Percentiles rank a stretch among this genome's conserved stretches.
Evolutionary conservation across 2,888 invertebrate genomes (phyloP).

Genomic region (Alentia gelatinosa): DNA sequence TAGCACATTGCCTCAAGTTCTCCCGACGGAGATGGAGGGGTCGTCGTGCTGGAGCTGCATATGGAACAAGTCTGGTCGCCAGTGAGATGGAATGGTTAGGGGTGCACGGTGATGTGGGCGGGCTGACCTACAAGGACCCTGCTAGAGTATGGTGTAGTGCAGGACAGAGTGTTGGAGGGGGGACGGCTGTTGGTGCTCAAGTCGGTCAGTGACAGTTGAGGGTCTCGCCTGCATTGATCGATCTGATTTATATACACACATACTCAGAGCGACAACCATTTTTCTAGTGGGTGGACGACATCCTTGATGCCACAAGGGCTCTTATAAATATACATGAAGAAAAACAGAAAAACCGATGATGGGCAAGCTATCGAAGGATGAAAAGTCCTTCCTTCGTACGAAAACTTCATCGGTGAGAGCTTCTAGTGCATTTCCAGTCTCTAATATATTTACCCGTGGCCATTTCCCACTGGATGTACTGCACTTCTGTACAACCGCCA

Average conservation of each 20-base stretch:
- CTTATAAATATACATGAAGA: neutral
- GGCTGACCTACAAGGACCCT: too few relatives aligned
- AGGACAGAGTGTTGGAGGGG: neutral
- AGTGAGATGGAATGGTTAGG: neutral
- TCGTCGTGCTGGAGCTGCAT: neutral
- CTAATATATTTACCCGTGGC: too few relatives aligned
- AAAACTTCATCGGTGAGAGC: neutral
- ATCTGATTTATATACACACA: neutral
- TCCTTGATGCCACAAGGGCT: neutral
- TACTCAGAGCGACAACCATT: neutral
- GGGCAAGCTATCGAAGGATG: neutral
- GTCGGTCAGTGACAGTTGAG: neutral
- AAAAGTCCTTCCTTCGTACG: neutral
- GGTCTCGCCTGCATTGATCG: neutral
- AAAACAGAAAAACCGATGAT: neutral
- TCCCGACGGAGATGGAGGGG: neutral
- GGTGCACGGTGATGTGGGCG: neutral
- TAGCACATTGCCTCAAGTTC: neutral
- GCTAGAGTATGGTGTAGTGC: neutral
- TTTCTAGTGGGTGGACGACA: neutral
- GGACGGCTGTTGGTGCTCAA: neutral
- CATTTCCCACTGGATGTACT: too few relatives aligned
- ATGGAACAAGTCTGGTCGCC: neutral
- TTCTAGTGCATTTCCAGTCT: too few relatives aligned
- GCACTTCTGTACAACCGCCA: too few relatives aligned